phyloP scores from a whole-genome alignment of 2,888 invertebrate genomes.

The Hirtodrosophila confusa region DNA sequence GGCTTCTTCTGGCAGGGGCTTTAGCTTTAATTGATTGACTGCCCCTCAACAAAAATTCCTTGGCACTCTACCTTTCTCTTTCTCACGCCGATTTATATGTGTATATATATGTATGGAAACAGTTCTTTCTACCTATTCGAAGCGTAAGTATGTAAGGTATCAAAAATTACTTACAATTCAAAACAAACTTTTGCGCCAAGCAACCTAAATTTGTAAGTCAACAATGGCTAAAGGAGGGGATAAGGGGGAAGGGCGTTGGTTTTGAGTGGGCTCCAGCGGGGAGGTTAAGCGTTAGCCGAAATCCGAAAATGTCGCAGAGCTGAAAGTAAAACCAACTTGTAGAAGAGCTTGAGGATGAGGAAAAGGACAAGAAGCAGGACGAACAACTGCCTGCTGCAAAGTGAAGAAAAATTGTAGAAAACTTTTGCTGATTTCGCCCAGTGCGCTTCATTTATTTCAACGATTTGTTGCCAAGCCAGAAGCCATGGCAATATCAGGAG shows the following conservation, averaged over 20 bases:
- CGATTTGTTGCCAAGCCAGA: constrained; percentile 75
- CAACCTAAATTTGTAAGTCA: constrained; percentile 78
- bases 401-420: constrained; percentile 77
- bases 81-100: constrained; percentile 1
- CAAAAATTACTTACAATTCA: constrained; percentile 79
- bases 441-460: constrained; percentile 80
- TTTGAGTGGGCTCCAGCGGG: constrained; percentile 8
- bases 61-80: neutral
- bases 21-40: constrained; percentile 72
- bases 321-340: constrained; percentile 62
- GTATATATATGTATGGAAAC: constrained; percentile 33
- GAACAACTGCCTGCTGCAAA: constrained; percentile 62
- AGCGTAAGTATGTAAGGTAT: constrained; percentile 69
- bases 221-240: constrained; percentile 54
- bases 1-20: constrained; percentile 23
- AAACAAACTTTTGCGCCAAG: constrained; percentile 76
- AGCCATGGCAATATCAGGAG: constrained; percentile 28
- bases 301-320: constrained; percentile 76
- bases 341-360: constrained; percentile 22
- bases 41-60: constrained; percentile 24
- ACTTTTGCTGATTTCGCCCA: constrained; percentile 80
- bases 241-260: neutral
- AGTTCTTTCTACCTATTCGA: constrained; percentile 49
- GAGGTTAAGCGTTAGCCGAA: constrained; percentile 64
- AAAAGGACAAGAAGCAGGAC: neutral